phyloP scores from a whole-genome alignment of 2,113 vertebrate genomes.

The Glaucomys volans region DNA sequence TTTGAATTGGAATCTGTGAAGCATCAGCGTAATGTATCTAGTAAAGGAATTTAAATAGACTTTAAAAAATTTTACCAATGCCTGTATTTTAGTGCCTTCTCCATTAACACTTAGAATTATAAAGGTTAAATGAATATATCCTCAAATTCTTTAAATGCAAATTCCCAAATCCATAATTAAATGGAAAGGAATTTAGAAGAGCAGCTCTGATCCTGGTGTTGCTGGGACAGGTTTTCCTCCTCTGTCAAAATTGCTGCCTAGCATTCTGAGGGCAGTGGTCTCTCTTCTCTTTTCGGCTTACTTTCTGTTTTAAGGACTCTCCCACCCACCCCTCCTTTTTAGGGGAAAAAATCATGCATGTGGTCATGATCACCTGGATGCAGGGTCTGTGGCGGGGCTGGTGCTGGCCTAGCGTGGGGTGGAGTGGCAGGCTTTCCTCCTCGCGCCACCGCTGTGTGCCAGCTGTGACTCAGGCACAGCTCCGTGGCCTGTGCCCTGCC shows the following conservation, averaged over 20 bases:
- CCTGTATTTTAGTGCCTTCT: background rate
- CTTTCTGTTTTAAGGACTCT: background rate
- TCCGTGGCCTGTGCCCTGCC: background rate
- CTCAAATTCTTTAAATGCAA: background rate
- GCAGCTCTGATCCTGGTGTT: background rate
- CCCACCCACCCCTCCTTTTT: background rate
- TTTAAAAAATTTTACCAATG: background rate
- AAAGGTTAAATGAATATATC: background rate
- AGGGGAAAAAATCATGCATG: background rate
- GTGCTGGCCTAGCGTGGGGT: background rate
- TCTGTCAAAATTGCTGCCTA: background rate
- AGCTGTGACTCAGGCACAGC: background rate
- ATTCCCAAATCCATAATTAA: background rate
- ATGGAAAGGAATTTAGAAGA: background rate
- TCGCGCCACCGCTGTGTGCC: background rate
- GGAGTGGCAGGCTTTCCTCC: background rate
- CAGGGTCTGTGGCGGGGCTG: too few species aligned
- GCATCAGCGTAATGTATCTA: background rate
- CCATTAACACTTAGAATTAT: background rate
- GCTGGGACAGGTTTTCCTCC: background rate
- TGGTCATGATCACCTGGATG: background rate
- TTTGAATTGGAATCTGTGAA: background rate
- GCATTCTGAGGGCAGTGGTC: background rate
- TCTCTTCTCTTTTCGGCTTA: background rate
- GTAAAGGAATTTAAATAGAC: slow-evolving; percentile 20